Conservation (phyloP, 2,797 vertebrate genomes). For the Epinephelus awoara region DNA sequence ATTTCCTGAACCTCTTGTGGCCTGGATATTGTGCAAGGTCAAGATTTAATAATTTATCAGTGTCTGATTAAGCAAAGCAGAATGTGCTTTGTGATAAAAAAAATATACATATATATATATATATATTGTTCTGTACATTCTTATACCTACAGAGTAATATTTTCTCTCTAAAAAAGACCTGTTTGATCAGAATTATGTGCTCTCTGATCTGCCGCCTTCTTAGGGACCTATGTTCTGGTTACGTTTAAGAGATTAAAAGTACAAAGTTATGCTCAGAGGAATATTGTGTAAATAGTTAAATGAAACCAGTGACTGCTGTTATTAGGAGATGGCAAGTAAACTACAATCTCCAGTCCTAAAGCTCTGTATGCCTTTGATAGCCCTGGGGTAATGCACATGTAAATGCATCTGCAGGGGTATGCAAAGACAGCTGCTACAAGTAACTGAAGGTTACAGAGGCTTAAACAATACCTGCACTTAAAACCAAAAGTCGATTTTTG, state of each 20-base stretch:
- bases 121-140: too few relatives aligned
- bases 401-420: not conserved
- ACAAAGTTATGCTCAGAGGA: not conserved
- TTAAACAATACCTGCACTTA: not conserved
- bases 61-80: constrained; percentile 5
- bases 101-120: too few relatives aligned
- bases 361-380: not conserved
- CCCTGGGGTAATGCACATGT: not conserved
- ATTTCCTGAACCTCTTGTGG: constrained; percentile 38
- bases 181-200: not conserved
- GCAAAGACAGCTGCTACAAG: not conserved
- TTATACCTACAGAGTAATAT: not conserved
- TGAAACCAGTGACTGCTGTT: not conserved
- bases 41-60: constrained; percentile 27
- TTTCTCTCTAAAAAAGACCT: not conserved
- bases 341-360: not conserved
- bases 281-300: not conserved
- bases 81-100: not conserved
- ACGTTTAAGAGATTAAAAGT: not conserved
- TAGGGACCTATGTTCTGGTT: not conserved
- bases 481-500: too few relatives aligned
- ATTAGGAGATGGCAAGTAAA: not conserved
- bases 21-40: constrained; percentile 17
- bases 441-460: not conserved
- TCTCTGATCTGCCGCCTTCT: not conserved